Conservation (phyloP, 2,113 vertebrate genomes). For the Condylura cristata region DNA sequence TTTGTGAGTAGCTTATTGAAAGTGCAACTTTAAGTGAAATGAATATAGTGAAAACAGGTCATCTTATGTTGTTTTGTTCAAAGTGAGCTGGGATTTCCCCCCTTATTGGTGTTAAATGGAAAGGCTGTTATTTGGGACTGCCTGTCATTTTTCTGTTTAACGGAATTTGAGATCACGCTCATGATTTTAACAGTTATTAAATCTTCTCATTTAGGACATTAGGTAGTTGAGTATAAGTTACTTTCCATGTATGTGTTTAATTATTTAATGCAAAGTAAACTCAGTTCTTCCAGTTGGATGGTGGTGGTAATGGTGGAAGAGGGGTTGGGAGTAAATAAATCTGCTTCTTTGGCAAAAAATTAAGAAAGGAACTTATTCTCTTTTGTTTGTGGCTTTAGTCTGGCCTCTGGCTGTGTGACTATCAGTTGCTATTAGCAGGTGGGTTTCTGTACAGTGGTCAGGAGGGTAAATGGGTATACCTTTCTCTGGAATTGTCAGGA, state of each 20-base stretch:
- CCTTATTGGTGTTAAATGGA: too few species aligned
- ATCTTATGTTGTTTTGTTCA: not conserved
- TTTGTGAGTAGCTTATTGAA: too few species aligned
- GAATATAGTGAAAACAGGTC: not conserved
- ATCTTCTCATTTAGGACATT: slow-evolving; percentile 53
- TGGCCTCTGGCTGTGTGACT: not conserved
- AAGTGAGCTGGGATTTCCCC: too few species aligned
- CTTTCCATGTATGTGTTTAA: not conserved
- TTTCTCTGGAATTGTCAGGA: not conserved
- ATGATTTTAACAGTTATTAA: slow-evolving; percentile 46
- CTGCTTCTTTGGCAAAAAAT: not conserved
- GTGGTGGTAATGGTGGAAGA: not conserved
- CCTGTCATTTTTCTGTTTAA: not conserved
- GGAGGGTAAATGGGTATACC: not conserved
- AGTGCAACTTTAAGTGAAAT: not conserved
- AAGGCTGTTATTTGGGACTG: too few species aligned
- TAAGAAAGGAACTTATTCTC: not conserved
- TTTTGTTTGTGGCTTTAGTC: not conserved
- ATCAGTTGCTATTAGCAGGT: not conserved
- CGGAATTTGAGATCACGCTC: slow-evolving; percentile 2
- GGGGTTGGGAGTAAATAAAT: not conserved
- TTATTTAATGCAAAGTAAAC: slow-evolving; percentile 7
- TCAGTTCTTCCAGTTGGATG: not conserved
- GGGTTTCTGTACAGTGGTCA: not conserved
- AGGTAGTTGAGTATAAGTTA: slow-evolving; percentile 1